These are phyloP conservation scores for Drosophila parvula DNA, from an alignment of 1,140 invertebrate genomes.

Conservation along the genomic window DNA sequence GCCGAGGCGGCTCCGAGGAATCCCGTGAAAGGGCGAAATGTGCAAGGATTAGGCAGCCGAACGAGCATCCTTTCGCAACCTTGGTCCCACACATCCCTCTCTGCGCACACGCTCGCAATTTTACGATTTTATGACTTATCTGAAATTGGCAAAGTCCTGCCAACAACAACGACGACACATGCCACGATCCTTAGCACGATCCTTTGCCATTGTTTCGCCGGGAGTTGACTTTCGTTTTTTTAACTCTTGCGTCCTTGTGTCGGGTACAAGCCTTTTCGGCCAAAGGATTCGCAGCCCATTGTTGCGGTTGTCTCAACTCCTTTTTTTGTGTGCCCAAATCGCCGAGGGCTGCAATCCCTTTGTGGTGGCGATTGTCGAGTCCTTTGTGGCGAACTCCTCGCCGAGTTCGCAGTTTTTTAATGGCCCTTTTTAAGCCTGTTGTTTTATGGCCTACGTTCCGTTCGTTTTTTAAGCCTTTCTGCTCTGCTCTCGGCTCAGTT, in stretches of 20 bases:
- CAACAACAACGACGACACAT: neutral
- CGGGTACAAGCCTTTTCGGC: conserved; percentile 31
- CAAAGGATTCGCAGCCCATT: conserved; percentile 40
- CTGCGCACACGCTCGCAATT: conserved; percentile 62
- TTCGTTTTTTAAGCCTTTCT: conserved; percentile 77
- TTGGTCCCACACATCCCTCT: conserved; percentile 32
- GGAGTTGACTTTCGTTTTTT: conserved; percentile 73
- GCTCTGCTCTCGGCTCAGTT: conserved; percentile 65
- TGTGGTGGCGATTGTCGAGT: conserved; percentile 58
- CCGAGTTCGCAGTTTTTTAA: conserved; percentile 27
- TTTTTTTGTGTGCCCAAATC: conserved; percentile 49
- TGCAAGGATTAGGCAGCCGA: conserved; percentile 59
- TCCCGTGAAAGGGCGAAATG: conserved; percentile 43
- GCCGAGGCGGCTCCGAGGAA: conserved; percentile 34
- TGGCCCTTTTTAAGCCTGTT: conserved; percentile 17
- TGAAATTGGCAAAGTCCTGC: conserved; percentile 18
- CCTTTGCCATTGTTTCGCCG: conserved; percentile 40
- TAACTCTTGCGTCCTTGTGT: conserved; percentile 40
- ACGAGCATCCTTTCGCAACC: conserved; percentile 70
- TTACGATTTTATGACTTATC: conserved; percentile 51
- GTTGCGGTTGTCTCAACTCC: conserved; percentile 72
- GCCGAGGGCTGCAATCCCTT: conserved; percentile 53
- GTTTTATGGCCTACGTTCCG: conserved; percentile 43
- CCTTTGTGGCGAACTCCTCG: conserved; percentile 26
- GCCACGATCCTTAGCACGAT: conserved; percentile 46